Base-by-base conservation (phyloP, 2,797 vertebrate genomes). In the Sebastes flavidus region DNA sequence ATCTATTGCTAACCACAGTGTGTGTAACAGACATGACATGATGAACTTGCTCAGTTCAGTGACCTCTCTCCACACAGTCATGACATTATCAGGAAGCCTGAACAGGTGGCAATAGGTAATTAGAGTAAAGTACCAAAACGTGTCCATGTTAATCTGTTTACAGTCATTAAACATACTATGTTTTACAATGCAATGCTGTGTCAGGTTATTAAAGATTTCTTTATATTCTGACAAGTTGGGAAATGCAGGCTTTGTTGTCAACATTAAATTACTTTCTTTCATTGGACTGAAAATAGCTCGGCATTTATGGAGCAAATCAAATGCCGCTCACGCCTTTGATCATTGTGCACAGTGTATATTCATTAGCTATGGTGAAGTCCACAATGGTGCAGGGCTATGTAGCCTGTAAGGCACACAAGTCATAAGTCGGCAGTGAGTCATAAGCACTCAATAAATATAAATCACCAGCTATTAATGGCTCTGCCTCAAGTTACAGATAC, bases 391-490 rank as follows among this genome's bases (percentile, higher is more conserved):
- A 62, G 27, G 12, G 29, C 24, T 79, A 27, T 76, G 58, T 24
- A 34, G 61, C 49, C 54, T 79, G 71, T 66, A 65, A 81, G 52
- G 58, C 46, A 74, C 60, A 11, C 60, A 11, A 68, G 38, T 60
- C 84, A 72, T 49, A 42, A 79, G 72, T 82, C 68, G 70, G 62
- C 36, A 75, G 38, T 85, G 75, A 91, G 59, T 84, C 84, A 85
- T 32, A 70, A 79, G 56, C 65, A 72, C 71, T 82, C 55, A 84
- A 81, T 79, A 69, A 85, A 86, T 81, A 83, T 78, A 77, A 85
- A 65, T 81, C 81, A 77, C 74, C 12, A 20, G n/a, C 62, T 72
- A 78, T 87, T 63, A 84, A 66, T 65, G 20, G n/a, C 61, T 61
- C 29, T 72, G 42, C 22, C 20, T 82, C n/a, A n/a, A 60, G 25